phyloP scores from a whole-genome alignment of 2,888 invertebrate genomes.

The Nomada flava region DNA sequence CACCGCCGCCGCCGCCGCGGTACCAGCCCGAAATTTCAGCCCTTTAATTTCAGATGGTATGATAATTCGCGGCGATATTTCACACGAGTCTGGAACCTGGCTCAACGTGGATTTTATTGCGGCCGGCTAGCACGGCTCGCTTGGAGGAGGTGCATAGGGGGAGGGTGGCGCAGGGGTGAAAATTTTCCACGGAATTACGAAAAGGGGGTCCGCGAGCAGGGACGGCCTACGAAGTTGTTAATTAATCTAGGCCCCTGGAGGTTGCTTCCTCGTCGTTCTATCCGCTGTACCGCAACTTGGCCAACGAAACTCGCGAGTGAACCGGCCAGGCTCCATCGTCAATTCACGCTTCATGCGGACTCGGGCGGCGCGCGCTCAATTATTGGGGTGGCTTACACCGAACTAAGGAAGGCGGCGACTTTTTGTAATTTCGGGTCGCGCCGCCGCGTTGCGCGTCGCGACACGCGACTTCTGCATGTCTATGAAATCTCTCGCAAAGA shows the following conservation, averaged over 20 bases:
- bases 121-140: conserved; percentile 45
- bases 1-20: conserved; percentile 58
- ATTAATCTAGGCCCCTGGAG: conserved; percentile 70
- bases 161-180: conserved; percentile 31
- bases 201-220: conserved; percentile 62
- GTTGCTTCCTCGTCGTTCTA: conserved; percentile 13
- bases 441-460: neutral
- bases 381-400: neutral
- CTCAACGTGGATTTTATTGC: conserved; percentile 80
- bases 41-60: conserved; percentile 83
- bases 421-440: neutral
- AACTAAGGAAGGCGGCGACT: neutral
- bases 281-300: conserved; percentile 12
- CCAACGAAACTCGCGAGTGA: conserved; percentile 24
- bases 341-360: conserved; percentile 9
- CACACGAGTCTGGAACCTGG: conserved; percentile 77
- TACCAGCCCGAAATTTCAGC: conserved; percentile 78
- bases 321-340: conserved; percentile 12
- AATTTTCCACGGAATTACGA: conserved; percentile 70
- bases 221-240: conserved; percentile 69
- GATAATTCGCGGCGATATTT: conserved; percentile 83
- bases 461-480: neutral
- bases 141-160: neutral
- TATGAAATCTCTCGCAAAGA: neutral
- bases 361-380: neutral